Evolutionary conservation across 2,888 invertebrate species (phyloP), one percentile per base, ranked within the genome.

Genomic region (Cephus spinipes): DNA sequence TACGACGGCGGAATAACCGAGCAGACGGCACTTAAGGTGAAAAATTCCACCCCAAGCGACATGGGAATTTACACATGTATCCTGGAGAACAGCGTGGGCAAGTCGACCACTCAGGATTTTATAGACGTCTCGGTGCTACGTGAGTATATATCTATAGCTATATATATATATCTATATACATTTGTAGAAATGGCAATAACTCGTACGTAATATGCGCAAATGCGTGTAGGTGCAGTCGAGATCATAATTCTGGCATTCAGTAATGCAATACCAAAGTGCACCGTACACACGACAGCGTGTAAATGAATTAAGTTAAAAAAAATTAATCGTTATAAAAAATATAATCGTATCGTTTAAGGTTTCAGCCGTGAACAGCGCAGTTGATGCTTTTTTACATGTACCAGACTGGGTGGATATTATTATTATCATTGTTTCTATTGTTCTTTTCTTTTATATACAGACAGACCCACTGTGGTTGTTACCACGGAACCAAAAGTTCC

Each of bases 11-110:
- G 97, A 4, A 95, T 94, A 74, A 93, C 94, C 0, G 95, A 95
- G 81, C 95, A 96, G 88, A 96, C 96, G 11, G 94, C 96, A 0
- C 93, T 98, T 73, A 94, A 95, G 79, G 96, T 98, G 84, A 94
- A 94, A 86, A 95, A 96, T 85, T 94, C 97, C 0, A 94, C 94
- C 3, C 94, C 96, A 12, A 93, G 93, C 1, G 98, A 98, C 91
- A 95, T 96, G 92, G 98, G 98, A 76, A 95, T 95, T 87, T 98
- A 98, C 92, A 94, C 95, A 35, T 98, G 98, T 88, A 93, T 95
- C 80, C 94, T 98, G 74, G 94, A 94, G 83, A 98, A 98, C 90
- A 94, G 94, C 36, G 96, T 97, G 36, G 97, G 97, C 9, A 93
- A 94, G 74, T 95, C 95, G 12, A 94, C 94, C 82, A 96, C 97